A percentile compares a stretch with the other conserved stretches of the same genome.
Conservation (phyloP, 2,113 vertebrate species). For the Jaculus jaculus region DNA sequence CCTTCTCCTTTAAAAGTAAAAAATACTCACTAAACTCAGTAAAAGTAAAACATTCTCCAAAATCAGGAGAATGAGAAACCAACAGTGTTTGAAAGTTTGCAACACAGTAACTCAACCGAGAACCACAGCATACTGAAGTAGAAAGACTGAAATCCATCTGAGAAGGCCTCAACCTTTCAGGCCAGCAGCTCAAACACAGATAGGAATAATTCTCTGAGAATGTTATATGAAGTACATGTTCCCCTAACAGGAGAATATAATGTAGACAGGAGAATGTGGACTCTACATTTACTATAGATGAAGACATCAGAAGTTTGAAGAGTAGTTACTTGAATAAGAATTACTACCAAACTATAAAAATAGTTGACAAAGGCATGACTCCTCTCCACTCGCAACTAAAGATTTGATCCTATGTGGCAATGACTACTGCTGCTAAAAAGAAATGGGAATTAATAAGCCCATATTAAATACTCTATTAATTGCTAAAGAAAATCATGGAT, state of each 20-base stretch:
- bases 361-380: slow-evolving; percentile 83
- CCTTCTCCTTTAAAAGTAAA: slow-evolving; percentile 79
- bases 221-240: not conserved
- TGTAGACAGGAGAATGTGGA: slow-evolving; percentile 29
- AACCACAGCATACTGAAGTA: slow-evolving; percentile 87
- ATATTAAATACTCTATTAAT: slow-evolving; percentile 66
- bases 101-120: slow-evolving; percentile 85
- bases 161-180: slow-evolving; percentile 47
- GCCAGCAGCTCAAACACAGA: not conserved
- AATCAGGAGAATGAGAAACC: not conserved
- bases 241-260: not conserved
- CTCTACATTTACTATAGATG: slow-evolving; percentile 74
- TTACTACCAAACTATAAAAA: slow-evolving; percentile 30
- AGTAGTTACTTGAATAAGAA: slow-evolving; percentile 49
- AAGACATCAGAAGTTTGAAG: slow-evolving; percentile 52
- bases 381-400: slow-evolving; percentile 77
- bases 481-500: slow-evolving; percentile 75
- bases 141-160: slow-evolving; percentile 72
- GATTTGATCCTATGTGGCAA: slow-evolving; percentile 91
- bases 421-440: slow-evolving; percentile 93
- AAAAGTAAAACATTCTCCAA: too few species aligned
- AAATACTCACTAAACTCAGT: not conserved
- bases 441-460: slow-evolving; percentile 89
- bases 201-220: slow-evolving; percentile 36
- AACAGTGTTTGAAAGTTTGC: not conserved